Evolutionary conservation across 1,140 invertebrate species (phyloP).

Genomic region (Drosophila pectinifera): DNA sequence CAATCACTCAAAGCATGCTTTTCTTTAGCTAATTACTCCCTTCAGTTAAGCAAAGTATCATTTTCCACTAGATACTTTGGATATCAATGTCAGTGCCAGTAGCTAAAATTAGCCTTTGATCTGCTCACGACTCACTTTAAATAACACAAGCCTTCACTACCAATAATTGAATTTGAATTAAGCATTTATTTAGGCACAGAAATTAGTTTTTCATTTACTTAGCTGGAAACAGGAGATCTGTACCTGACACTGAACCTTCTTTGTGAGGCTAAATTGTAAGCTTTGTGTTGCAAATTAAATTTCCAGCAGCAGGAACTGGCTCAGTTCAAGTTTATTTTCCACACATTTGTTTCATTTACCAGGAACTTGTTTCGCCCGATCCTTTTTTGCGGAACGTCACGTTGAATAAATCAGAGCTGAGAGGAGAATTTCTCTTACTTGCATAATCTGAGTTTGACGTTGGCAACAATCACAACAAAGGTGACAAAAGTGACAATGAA

Average conservation of each 20-base stretch:
- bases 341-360: slow-evolving; percentile 38
- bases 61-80: background rate
- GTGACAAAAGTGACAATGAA: slow-evolving; percentile 57
- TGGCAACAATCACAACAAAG: slow-evolving; percentile 43
- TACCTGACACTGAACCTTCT: slow-evolving; percentile 7
- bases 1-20: background rate
- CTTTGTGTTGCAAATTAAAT: slow-evolving; percentile 18
- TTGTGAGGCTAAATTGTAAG: slow-evolving; percentile 18
- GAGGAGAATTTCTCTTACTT: slow-evolving; percentile 10
- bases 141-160: background rate
- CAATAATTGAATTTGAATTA: background rate
- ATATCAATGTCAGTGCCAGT: background rate
- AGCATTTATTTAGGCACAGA: background rate
- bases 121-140: background rate
- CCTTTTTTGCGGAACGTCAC: slow-evolving; percentile 3
- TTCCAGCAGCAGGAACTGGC: background rate
- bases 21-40: slow-evolving; percentile 14
- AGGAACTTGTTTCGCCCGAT: slow-evolving; percentile 9
- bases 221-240: slow-evolving; percentile 3
- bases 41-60: slow-evolving; percentile 12
- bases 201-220: background rate
- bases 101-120: slow-evolving; percentile 4
- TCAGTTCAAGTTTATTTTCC: slow-evolving; percentile 22
- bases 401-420: slow-evolving; percentile 23
- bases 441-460: slow-evolving; percentile 51